phyloP scores from a whole-genome alignment of 2,113 vertebrate species.

The Theristicus caerulescens region DNA sequence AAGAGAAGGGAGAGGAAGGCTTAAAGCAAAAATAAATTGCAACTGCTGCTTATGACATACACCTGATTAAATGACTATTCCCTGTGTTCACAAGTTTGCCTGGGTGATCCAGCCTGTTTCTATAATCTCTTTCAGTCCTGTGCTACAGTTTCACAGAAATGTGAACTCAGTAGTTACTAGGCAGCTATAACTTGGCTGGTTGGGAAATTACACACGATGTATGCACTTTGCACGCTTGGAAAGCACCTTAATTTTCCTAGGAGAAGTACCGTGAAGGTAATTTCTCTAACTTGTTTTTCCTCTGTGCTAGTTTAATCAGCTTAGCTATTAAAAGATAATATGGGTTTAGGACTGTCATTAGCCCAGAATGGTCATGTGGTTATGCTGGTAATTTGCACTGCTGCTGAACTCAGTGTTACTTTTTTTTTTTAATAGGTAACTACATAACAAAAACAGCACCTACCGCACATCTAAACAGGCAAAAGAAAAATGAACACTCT shows the following conservation, averaged over 20 bases:
- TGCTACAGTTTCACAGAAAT: background rate
- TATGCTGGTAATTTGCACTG: conserved; percentile 17
- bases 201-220: background rate
- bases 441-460: background rate
- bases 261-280: background rate
- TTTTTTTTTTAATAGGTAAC: background rate
- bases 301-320: conserved; percentile 43
- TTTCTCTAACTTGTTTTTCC: conserved; percentile 31
- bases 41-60: background rate
- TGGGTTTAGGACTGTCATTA: conserved; percentile 36
- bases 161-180: background rate
- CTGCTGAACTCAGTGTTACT: background rate
- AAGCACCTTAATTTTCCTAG: conserved; percentile 10
- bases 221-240: background rate
- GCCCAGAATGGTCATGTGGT: conserved; percentile 24
- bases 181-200: background rate
- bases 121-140: background rate
- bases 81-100: background rate
- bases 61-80: background rate
- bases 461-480: background rate
- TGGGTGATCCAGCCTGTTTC: background rate
- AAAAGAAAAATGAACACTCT: background rate
- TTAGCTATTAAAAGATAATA: conserved; percentile 56
- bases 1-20: background rate
- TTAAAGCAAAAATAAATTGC: background rate